phyloP scores from a whole-genome alignment of 2,113 vertebrate genomes.

The Neotragus moschatus region DNA sequence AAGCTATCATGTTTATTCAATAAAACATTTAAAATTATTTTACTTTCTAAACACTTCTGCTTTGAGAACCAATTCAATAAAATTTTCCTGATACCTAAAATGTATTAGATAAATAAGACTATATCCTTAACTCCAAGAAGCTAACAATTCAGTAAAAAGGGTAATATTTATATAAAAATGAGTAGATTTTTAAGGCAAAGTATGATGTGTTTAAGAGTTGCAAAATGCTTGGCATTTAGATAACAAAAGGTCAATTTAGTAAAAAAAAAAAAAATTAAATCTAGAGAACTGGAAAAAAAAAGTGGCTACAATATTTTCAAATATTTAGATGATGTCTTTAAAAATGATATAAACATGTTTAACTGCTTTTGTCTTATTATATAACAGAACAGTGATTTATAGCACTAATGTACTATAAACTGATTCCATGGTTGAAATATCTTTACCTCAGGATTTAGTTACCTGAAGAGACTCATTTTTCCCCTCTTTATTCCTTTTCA shows the following conservation, averaged over 20 bases:
- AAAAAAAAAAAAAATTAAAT: background rate
- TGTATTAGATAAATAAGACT: background rate
- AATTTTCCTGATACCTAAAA: background rate
- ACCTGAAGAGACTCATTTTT: background rate
- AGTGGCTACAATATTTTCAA: background rate
- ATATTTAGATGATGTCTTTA: background rate
- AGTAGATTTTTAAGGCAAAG: background rate
- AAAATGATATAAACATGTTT: background rate
- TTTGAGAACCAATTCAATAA: background rate
- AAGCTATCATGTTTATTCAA: background rate
- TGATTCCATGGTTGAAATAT: background rate
- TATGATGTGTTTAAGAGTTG: background rate
- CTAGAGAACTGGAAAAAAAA: background rate
- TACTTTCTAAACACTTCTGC: background rate
- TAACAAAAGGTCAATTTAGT: background rate
- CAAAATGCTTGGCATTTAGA: background rate
- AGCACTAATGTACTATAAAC: background rate
- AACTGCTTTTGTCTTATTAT: conserved; percentile 7
- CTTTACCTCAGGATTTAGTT: conserved; percentile 25
- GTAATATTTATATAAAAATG: background rate
- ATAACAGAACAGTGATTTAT: background rate
- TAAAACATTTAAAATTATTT: background rate
- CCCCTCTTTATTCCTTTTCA: background rate
- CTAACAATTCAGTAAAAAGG: background rate
- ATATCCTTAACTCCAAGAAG: background rate